Evolutionary conservation across 53 echinoderm and acorn worm genomes (phyloP), one percentile per base, ranked within the genome.

Genomic region (Holothuria scabra): DNA sequence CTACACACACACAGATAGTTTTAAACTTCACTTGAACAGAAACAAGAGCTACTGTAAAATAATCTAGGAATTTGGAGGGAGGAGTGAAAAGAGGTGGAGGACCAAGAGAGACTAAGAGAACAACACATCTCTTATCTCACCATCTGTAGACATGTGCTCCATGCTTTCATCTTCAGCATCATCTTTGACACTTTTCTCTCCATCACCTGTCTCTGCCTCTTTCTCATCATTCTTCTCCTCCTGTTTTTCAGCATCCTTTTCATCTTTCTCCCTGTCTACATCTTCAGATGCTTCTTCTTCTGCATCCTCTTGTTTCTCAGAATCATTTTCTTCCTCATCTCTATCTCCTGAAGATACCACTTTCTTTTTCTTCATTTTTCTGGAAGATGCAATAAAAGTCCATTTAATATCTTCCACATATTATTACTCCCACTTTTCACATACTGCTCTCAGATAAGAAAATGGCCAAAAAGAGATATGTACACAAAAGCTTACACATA

Each of bases 291-390:
- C 38, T 71, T 65, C 65, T 20, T 8, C 76, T 12, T 22, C 76
- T 25, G 12, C 67, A n/a, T 0, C 66, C n/a, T 66, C 59, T 10
- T 19, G 23, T 20, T 52, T 56, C 16, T 68, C 70, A 3, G 24
- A 30, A 7, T n/a, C 71, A 2, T 30, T 57, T 49, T 56, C 58
- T 55, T 70, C 71, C 21, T 68, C 32, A 58, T 21, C 25, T 30
- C 46, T 30, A 35, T 33, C 14, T 8, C 10, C 38, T 31, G 41
- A 20, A 5, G 24, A 29, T 33, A 55, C 25, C 31, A 9, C 12
- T 28, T 56, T 56, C 30, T 76, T 76, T 31, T 28, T 24, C 28
- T 26, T 76, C 48, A 76, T 56, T 56, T 76, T 76, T 12, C 76
- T 76, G 76, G 10, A n/a, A 64, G 21, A 64, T 28, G 31, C 28